Evolutionary conservation across 2,797 vertebrate genomes (phyloP), one percentile per base, ranked within the genome.

Genomic region (Erpetoichthys calabaricus): DNA sequence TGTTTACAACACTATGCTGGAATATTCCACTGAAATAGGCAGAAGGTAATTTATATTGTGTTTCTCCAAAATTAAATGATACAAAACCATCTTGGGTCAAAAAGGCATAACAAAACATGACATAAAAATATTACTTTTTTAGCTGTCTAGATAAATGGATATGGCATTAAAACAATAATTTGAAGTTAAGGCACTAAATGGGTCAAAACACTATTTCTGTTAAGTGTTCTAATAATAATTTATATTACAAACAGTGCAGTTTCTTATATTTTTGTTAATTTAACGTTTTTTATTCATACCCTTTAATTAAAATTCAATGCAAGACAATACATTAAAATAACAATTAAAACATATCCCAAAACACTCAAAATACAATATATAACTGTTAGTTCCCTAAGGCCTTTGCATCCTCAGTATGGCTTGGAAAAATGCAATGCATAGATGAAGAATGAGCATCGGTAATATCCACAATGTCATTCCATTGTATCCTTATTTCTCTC

Each of bases 201-300:
- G 82, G 79, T 75, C 78, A 82, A 82, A 77, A 90, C 70, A 80
- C 82, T 91, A 91, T 84, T 89, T 84, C 85, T 85, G 87, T 82
- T 89, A 86, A 93, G 90, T 94, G 86, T 92, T 90, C 86, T 94
- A 92, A 86, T 81, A 97, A 96, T 98, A 95, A 98, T 92, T 97
- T 98, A 98, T 88, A 92, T 88, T 92, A 92, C 81, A 91, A 92
- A 97, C 90, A 97, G 92, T 97, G 92, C 93, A 97, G 90, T 88
- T 93, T 75, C 68, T 90, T 90, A 89, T 85, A 89, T 85, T 75
- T 78, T 86, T 90, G 88, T 97, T 97, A 96, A 96, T 84, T 94
- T 96, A 93, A 90, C 81, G 88, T 89, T 81, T 79, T 87, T 88
- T 91, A 84, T 82, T 70, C 62, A 82, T 88, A 85, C 86, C 89